Base-by-base conservation (phyloP, 2,888 invertebrate genomes). In the Amphipoea oculea region DNA sequence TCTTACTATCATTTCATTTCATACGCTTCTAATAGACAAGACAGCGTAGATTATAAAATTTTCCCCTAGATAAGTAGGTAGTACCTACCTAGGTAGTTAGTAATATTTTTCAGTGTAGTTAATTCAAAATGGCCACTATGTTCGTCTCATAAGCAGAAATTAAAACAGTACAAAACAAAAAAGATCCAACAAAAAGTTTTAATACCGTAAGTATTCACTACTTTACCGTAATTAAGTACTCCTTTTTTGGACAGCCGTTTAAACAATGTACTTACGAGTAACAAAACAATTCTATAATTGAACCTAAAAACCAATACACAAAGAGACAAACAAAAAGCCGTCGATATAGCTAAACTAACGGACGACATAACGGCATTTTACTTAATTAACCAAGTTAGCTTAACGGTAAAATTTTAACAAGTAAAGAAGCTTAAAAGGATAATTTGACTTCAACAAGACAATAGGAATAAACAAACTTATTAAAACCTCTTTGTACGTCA, bases 381-480 rank as follows among this genome's bases (percentile, higher is more conserved):
- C 48, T 12, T 76, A 79, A 82, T 86, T 81, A 82, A 63, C 78
- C 48, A 86, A 79, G 62, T 70, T 81, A 83, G 62, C 45, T 77
- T 62, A 81, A 81, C 89, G 78, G 86, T 89, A 78, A 83, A 78
- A 75, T 48, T 76, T 79, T 74, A 79, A 81, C 78, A 82, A 79
- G n/a, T 76, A 77, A 73, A 81, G 66, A 76, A 85, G 81, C 78
- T 84, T 88, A 65, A 78, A 87, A 72, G 83, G 79, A 79, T 89
- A 82, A 89, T 88, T 76, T 75, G 42, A 73, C 79, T 80, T 86
- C 45, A 63, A 63, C 63, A 75, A 86, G 74, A 89, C 88, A 89
- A 88, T 81, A 84, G 83, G 60, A 79, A 89, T 84, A 86, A 88
- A 88, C 89, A 88, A 88, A 88, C 76, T 78, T 83, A 84, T 86